Percentiles rank a stretch among this genome's conserved stretches.
These are phyloP conservation scores for Euglossa dilemma DNA, from an alignment of 1,140 invertebrate species.

Conservation along the genomic window DNA sequence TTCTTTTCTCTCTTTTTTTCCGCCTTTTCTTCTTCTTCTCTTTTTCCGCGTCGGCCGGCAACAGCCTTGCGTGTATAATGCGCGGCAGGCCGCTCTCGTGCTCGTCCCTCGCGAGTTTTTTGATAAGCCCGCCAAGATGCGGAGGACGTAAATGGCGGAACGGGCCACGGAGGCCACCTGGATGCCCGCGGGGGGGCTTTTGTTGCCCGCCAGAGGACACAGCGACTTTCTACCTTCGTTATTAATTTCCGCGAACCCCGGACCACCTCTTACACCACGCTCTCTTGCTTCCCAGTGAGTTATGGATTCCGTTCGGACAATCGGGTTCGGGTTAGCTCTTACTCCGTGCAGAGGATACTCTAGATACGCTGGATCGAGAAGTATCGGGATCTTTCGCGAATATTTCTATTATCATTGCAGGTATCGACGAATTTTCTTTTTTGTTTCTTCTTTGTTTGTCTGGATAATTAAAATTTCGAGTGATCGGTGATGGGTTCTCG, in stretches of 20 bases:
- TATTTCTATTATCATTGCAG: too few relatives aligned
- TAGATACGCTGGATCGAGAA: background rate
- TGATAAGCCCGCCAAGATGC: conserved; percentile 61
- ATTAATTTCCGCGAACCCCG: conserved; percentile 55
- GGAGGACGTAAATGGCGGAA: conserved; percentile 44
- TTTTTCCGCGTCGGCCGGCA: conserved; percentile 1
- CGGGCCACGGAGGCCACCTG: conserved; percentile 52
- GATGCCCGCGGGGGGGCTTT: conserved; percentile 57
- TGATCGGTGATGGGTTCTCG: too few relatives aligned
- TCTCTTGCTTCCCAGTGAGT: background rate
- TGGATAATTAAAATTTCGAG: too few relatives aligned
- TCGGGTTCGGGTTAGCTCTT: background rate
- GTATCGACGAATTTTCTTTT: too few relatives aligned
- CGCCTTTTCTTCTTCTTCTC: background rate
- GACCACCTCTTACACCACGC: background rate
- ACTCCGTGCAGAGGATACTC: background rate
- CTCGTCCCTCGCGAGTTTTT: conserved; percentile 26
- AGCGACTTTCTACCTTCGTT: conserved; percentile 55
- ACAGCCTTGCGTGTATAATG: background rate
- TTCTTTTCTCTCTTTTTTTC: background rate
- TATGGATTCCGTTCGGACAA: background rate
- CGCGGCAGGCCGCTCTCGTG: background rate
- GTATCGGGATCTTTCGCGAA: too few relatives aligned
- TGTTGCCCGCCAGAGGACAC: conserved; percentile 42
- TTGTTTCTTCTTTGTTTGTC: too few relatives aligned